Evolutionary conservation across 1,140 invertebrate genomes (phyloP).

Genomic region (Drosophila sp.): DNA sequence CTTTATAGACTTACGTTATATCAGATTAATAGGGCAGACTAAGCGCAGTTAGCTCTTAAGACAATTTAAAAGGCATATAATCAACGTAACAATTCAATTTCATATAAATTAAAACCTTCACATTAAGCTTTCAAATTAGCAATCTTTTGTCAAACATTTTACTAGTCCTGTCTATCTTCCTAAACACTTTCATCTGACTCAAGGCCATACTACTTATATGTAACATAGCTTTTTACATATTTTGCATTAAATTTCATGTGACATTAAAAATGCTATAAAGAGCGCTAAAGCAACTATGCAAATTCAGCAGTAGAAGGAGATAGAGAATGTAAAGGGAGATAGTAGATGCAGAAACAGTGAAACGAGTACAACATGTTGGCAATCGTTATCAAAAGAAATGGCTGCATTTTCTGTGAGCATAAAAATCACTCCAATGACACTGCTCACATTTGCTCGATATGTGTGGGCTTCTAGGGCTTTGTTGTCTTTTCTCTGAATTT

Average conservation of each 20-base stretch:
- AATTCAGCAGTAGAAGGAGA: slow-evolving; percentile 19
- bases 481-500: too few relatives aligned
- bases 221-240: slow-evolving; percentile 36
- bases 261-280: slow-evolving; percentile 72
- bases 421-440: slow-evolving; percentile 56
- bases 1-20: background rate
- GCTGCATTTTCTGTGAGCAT: slow-evolving; percentile 20
- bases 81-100: too few relatives aligned
- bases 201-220: slow-evolving; percentile 61
- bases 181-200: slow-evolving; percentile 41
- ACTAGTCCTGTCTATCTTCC: slow-evolving; percentile 7
- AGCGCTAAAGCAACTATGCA: slow-evolving; percentile 47
- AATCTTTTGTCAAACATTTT: background rate
- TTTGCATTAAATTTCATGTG: slow-evolving; percentile 67
- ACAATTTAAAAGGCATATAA: background rate
- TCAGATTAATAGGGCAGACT: too few relatives aligned
- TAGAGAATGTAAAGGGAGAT: background rate
- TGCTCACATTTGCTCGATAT: slow-evolving; percentile 6
- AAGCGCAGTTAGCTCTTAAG: background rate
- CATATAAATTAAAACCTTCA: too few relatives aligned
- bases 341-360: background rate
- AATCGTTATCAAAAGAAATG: slow-evolving; percentile 59
- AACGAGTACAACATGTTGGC: slow-evolving; percentile 37
- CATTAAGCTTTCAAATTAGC: background rate
- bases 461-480: slow-evolving; percentile 6